phyloP scores from a whole-genome alignment of 2,888 invertebrate species.

The Muschampia plurimacula region DNA sequence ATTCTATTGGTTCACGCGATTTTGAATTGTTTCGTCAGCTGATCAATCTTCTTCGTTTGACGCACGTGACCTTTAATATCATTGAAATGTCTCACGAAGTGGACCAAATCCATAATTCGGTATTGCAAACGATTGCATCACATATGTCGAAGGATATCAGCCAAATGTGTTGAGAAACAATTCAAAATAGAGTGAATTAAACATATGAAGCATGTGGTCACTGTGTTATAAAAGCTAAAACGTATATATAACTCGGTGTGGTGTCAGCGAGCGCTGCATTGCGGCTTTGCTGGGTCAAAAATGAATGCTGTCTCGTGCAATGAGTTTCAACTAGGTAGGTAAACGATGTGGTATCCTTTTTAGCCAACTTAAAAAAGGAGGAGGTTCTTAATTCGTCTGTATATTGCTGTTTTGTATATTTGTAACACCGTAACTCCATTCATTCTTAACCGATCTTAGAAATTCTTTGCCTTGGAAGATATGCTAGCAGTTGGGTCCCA shows the following conservation, averaged over 20 bases:
- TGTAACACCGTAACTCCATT: no score
- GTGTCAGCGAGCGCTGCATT: slow-evolving; percentile 72
- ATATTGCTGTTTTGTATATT: no score
- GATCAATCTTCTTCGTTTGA: slow-evolving; percentile 46
- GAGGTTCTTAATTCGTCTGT: no score
- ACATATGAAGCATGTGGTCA: not conserved
- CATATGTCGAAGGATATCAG: slow-evolving; percentile 29
- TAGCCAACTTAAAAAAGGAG: no score
- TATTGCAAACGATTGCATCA: slow-evolving; percentile 54
- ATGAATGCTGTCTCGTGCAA: slow-evolving; percentile 70
- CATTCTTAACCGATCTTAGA: no score
- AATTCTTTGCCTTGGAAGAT: no score
- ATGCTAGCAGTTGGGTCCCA: no score
- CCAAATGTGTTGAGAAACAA: slow-evolving; percentile 36
- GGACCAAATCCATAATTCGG: slow-evolving; percentile 58
- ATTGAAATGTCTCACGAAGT: slow-evolving; percentile 60
- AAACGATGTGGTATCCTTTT: slow-evolving; percentile 54
- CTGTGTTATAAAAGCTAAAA: slow-evolving; percentile 48
- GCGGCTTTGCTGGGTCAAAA: slow-evolving; percentile 69
- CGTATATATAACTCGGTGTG: slow-evolving; percentile 56
- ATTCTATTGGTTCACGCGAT: slow-evolving; percentile 29
- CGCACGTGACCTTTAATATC: slow-evolving; percentile 58
- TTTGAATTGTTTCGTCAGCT: slow-evolving; percentile 36
- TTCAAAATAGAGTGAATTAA: slow-evolving; percentile 30
- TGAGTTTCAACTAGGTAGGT: slow-evolving; percentile 53